Evolutionary conservation across 2,888 invertebrate genomes (phyloP).

Genomic region (Petrolisthes cinctipes): DNA sequence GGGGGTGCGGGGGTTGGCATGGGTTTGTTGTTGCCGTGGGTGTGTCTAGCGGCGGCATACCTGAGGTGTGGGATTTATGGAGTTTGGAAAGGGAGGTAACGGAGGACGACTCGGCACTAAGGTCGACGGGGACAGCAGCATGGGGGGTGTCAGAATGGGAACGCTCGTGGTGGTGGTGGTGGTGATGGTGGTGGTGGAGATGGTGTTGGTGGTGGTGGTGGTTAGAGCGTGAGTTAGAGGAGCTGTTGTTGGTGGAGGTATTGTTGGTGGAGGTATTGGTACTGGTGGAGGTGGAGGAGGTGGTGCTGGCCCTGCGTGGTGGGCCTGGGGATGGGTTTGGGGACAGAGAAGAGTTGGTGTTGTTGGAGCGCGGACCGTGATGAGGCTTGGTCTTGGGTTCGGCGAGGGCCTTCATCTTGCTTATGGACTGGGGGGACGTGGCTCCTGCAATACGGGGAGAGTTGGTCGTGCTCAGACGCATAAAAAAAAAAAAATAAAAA

Average conservation of each 20-base stretch:
- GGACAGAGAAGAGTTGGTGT: conserved; percentile 68
- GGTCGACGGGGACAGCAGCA: conserved; percentile 81
- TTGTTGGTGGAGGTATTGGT: no score
- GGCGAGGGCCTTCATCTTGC: conserved; percentile 90
- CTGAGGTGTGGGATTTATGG: conserved; percentile 63
- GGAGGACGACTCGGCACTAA: conserved; percentile 94
- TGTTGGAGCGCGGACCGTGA: conserved; percentile 79
- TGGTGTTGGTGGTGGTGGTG: not conserved
- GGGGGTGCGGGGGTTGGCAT: conserved; percentile 29
- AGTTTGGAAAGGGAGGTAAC: conserved; percentile 87
- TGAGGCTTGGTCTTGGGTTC: conserved; percentile 84
- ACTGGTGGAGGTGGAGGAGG: no score
- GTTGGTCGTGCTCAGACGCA: not conserved
- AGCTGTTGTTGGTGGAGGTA: no score
- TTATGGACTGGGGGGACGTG: conserved; percentile 95
- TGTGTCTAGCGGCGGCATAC: conserved; percentile 54
- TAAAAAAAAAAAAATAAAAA: no score
- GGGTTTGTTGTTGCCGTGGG: conserved; percentile 5
- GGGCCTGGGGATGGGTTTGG: conserved; percentile 68
- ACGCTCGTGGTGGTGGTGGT: conserved; percentile 77
- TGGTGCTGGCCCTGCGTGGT: conserved; percentile 69
- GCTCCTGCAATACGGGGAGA: conserved; percentile 75
- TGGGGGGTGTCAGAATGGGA: conserved; percentile 88
- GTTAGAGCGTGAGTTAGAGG: conserved; percentile 67
- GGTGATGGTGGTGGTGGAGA: conserved; percentile 29